Percentiles rank a stretch among this genome's conserved stretches.
Conservation (phyloP, 2,797 vertebrate genomes). For the Hirundo rustica region DNA sequence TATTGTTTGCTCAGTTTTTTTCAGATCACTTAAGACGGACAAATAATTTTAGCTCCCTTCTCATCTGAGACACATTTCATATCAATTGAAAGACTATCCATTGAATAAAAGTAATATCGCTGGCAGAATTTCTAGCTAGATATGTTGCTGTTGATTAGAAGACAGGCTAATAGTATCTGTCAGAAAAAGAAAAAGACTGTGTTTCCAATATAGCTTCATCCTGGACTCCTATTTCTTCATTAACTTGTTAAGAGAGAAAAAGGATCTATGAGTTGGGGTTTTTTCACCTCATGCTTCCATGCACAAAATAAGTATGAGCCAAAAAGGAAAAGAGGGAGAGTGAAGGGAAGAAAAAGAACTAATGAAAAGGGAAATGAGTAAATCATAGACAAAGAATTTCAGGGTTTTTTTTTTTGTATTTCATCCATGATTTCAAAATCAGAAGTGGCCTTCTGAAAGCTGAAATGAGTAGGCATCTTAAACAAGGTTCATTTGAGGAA, state of each 20-base stretch:
- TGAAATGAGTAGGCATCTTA: constrained; percentile 39
- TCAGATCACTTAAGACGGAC: background rate
- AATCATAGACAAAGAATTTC: background rate
- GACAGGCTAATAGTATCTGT: background rate
- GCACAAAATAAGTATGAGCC: background rate
- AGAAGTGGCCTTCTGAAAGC: constrained; percentile 16
- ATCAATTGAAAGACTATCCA: background rate
- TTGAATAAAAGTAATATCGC: background rate
- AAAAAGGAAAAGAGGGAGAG: background rate
- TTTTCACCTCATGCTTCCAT: background rate
- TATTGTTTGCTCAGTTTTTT: background rate
- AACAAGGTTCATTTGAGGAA: constrained; percentile 60
- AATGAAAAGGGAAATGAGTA: background rate
- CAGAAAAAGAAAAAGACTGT: constrained; percentile 14
- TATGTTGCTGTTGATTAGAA: constrained; percentile 17
- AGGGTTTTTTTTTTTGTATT: background rate
- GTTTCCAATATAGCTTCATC: background rate
- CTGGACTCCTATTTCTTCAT: constrained; percentile 49
- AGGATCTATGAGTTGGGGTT: background rate
- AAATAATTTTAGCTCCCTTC: constrained; percentile 7
- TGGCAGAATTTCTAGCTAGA: background rate
- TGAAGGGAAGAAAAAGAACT: background rate
- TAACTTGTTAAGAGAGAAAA: constrained; percentile 36
- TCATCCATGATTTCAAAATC: background rate
- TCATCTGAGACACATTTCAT: constrained; percentile 1